Base-by-base conservation (phyloP, 2,797 vertebrate species). In the Pagetopsis macropterus region DNA sequence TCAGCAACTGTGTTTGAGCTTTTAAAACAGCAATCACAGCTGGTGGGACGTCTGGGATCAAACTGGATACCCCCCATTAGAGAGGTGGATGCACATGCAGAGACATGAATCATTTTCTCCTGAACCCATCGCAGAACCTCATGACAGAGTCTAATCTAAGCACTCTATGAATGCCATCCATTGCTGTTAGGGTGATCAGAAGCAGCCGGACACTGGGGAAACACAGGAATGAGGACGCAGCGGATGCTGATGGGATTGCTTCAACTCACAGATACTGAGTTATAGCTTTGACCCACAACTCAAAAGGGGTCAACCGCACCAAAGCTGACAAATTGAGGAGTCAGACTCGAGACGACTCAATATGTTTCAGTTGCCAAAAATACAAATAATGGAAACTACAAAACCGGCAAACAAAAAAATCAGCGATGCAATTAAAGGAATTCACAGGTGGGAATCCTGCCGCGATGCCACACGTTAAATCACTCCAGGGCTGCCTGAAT, bases 241-340 rank as follows among this genome's bases (percentile, higher is more conserved):
- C 58, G 16, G 78, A 75, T 3, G 27, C 85, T 90, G 87, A 91
- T 88, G 88, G 86, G 85, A 91, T 78, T 70, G 76, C 88, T 83
- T 88, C 88, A 81, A 79, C 79, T 82, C 82, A 79, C 84, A 64
- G 55, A 84, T 78, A 86, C 84, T 84, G 89, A 91, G 86, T 89
- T 88, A 92, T 89, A 82, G 89, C 88, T 90, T 77, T 90, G 91
- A 93, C 93, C 91, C 86, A 66, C 84, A 86, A 90, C 75, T 85
- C 76, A 87, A 87, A 89, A 59, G 67, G 87, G 89, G 91, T 91
- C 89, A 90, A 81, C 76, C 12, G 71, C 85, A 79, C 83, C 83
- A 84, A 87, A 88, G 75, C 84, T 61, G 84, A 89, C 86, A 93
- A 91, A 92, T 88, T 77, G 87, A 86, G 73, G 78, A 81, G 82